phyloP scores from a whole-genome alignment of 2,113 vertebrate genomes.

The Oophaga pumilio region DNA sequence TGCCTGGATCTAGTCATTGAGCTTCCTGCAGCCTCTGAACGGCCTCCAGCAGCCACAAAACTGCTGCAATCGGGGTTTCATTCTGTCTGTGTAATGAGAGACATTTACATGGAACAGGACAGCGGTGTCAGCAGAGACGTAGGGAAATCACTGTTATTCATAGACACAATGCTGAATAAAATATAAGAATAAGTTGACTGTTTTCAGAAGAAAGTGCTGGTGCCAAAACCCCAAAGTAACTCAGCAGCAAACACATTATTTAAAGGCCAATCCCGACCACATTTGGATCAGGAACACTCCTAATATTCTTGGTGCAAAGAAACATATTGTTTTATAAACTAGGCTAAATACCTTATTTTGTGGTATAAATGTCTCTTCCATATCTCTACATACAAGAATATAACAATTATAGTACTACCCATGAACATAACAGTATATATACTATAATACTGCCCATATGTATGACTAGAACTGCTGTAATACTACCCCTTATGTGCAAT shows the following conservation, averaged over 20 bases:
- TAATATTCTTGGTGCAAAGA: too few species aligned
- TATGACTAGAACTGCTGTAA: too few species aligned
- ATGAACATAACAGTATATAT: too few species aligned
- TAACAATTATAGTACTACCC: too few species aligned
- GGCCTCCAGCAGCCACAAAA: not conserved
- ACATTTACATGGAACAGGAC: not conserved
- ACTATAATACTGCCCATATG: too few species aligned
- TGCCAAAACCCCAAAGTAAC: not conserved
- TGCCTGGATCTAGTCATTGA: not conserved
- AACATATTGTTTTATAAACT: too few species aligned
- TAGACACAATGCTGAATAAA: not conserved
- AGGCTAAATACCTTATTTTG: not conserved
- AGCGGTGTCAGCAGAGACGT: not conserved
- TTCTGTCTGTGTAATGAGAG: not conserved
- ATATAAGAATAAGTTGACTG: not conserved
- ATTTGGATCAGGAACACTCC: not conserved
- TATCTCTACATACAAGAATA: too few species aligned
- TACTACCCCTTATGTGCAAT: too few species aligned
- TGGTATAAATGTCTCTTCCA: not conserved
- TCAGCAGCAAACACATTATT: not conserved
- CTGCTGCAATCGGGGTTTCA: not conserved
- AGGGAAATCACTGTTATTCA: not conserved
- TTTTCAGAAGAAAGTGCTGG: not conserved
- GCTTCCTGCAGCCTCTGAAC: constrained; percentile 8
- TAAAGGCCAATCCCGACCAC: not conserved